phyloP scores from a whole-genome alignment of 2,797 vertebrate species.

The Amphiprion clarkii region DNA sequence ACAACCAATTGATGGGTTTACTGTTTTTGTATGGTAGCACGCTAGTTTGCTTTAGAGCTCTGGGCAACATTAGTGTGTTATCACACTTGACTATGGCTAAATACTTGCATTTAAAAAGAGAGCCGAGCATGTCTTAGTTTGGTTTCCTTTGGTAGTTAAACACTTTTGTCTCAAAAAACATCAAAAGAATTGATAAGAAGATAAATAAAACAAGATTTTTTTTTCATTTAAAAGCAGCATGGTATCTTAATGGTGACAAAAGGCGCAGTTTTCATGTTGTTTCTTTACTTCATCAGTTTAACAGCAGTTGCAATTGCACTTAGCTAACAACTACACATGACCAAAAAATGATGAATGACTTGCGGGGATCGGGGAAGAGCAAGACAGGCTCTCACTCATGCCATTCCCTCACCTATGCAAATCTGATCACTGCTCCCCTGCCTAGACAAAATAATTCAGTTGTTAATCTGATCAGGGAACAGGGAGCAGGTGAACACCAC shows the following conservation, averaged over 20 bases:
- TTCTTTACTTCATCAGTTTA: neutral
- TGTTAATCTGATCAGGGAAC: neutral
- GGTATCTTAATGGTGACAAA: too few relatives aligned
- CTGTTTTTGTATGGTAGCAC: neutral
- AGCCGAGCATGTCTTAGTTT: neutral
- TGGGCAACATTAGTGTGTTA: conserved; percentile 4
- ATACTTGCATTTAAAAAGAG: neutral
- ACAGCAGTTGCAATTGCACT: too few relatives aligned
- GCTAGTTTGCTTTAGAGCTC: neutral
- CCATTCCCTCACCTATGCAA: neutral
- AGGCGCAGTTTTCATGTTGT: neutral
- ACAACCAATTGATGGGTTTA: neutral
- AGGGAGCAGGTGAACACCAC: neutral
- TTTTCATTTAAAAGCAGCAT: too few relatives aligned
- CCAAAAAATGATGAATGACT: neutral
- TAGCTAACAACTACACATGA: neutral
- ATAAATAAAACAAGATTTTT: too few relatives aligned
- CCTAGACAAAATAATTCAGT: neutral
- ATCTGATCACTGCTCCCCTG: neutral
- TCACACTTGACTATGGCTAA: neutral
- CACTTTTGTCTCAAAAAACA: neutral
- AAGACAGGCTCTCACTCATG: neutral
- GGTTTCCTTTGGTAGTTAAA: neutral
- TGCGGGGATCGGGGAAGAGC: neutral
- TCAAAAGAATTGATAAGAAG: too few relatives aligned